phyloP scores from a whole-genome alignment of 2,888 invertebrate genomes.

The Lamproptera curius region DNA sequence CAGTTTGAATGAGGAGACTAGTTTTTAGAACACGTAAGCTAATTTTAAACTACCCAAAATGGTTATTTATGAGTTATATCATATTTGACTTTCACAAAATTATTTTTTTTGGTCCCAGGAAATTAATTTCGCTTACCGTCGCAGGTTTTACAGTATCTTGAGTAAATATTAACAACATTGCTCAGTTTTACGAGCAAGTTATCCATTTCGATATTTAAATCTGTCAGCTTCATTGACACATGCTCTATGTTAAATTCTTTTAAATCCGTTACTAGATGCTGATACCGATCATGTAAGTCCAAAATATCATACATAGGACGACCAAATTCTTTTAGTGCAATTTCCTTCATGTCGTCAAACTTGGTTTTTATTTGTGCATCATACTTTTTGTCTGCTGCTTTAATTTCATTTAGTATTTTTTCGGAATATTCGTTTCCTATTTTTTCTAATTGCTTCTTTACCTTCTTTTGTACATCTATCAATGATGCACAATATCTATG shows the following conservation, averaged over 20 bases:
- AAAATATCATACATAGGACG: constrained; percentile 42
- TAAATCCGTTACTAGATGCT: constrained; percentile 30
- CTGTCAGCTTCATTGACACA: constrained; percentile 19
- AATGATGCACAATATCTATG: constrained; percentile 34
- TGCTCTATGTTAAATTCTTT: constrained; percentile 13
- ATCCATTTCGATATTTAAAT: constrained; percentile 22
- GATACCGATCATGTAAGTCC: constrained; percentile 40
- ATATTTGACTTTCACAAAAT: too few species aligned
- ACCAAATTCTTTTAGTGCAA: constrained; percentile 36
- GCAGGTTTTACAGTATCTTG: neutral
- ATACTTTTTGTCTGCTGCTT: constrained; percentile 21
- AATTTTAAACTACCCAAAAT: too few species aligned
- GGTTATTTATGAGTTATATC: too few species aligned
- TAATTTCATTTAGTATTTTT: constrained; percentile 15
- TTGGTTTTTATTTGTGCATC: constrained; percentile 24
- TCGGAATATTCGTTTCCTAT: constrained; percentile 20
- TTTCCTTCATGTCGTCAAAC: constrained; percentile 32
- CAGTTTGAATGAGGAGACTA: too few species aligned
- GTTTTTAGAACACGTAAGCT: too few species aligned
- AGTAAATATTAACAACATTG: neutral
- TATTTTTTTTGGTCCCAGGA: too few species aligned
- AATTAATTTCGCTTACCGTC: constrained; percentile 5
- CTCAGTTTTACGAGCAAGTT: constrained; percentile 19
- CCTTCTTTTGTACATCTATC: constrained; percentile 27
- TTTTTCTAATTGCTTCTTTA: constrained; percentile 25